Conservation (phyloP, 2,113 vertebrate genomes). For the Bujurquina vittata region DNA sequence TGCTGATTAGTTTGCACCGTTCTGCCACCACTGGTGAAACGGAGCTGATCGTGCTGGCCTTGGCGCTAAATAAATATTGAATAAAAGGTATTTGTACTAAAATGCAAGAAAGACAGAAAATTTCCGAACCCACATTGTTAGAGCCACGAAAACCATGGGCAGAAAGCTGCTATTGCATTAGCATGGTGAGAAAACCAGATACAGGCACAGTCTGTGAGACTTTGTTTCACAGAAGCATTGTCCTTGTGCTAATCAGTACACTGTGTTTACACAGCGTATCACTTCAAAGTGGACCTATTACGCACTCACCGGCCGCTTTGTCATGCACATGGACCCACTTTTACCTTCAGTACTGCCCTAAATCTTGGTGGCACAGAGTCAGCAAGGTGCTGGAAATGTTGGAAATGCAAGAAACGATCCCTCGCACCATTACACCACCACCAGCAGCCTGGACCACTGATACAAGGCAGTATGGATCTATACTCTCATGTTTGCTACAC, state of each 20-base stretch:
- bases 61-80: neutral
- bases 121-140: neutral
- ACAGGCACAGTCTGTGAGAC: rapidly evolving
- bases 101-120: neutral
- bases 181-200: neutral
- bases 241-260: neutral
- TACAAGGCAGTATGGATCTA: neutral
- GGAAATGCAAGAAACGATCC: neutral
- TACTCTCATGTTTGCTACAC: neutral
- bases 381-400: neutral
- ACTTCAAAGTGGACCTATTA: neutral
- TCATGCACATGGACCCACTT: neutral
- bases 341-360: no score
- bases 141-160: neutral
- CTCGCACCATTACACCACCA: neutral
- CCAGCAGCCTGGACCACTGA: neutral
- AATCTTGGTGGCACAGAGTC: no score
- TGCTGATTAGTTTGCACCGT: neutral
- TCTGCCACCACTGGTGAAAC: neutral
- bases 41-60: neutral
- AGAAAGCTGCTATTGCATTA: neutral
- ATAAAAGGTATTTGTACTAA: neutral
- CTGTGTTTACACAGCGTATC: neutral
- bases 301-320: neutral
- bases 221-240: neutral